Base-by-base conservation (phyloP, 1,140 invertebrate species). In the Drosophila kurseongensis region DNA sequence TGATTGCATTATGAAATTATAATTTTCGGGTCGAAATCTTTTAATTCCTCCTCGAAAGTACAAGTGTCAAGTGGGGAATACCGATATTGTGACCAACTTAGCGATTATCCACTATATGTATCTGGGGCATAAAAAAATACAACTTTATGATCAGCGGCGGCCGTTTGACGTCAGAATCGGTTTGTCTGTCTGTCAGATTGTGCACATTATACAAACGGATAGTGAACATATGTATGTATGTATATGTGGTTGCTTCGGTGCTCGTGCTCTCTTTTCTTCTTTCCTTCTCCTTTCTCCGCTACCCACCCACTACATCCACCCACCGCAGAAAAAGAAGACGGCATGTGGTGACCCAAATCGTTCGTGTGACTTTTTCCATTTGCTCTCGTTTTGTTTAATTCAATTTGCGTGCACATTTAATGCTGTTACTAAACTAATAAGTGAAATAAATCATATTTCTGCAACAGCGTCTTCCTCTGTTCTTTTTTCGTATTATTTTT, bases 101-200 rank as follows among this genome's bases (percentile, higher is more conserved):
- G 38, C 8, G 27, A 60, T 16, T 59, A n/a, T 18, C n/a, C 38
- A 42, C 60, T 62, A 38, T 63, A 42, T 8, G 38, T 63, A 42
- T 7, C 13, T 12, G 29, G 38, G 44, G n/a, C 42, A 66, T 18
- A 35, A 40, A 32, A 32, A 36, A 44, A 54, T 32, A 67, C 38
- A 71, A 56, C 36, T 67, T 71, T 71, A 71, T 71, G 67, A 71
- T 71, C 67, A 45, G 44, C 50, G 29, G 44, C 42, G 27, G 52
- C 32, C 58, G 73, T 75, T 75, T 75, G 73, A 75, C 73, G 73
- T 75, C 73, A 75, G 54, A 67, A 68, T 68, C 29, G 29, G 47
- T 29, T 66, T 68, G 47, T 68, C 65, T 68, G 65, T 67, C 65
- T 67, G 65, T 36, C 47, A n/a, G 60, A 41, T 60, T 59, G 60